A percentile compares a stretch with the other conserved stretches of the same genome.
Evolutionary conservation across 2,888 invertebrate genomes (phyloP).

Genomic region (Stenolophus ochropezus): DNA sequence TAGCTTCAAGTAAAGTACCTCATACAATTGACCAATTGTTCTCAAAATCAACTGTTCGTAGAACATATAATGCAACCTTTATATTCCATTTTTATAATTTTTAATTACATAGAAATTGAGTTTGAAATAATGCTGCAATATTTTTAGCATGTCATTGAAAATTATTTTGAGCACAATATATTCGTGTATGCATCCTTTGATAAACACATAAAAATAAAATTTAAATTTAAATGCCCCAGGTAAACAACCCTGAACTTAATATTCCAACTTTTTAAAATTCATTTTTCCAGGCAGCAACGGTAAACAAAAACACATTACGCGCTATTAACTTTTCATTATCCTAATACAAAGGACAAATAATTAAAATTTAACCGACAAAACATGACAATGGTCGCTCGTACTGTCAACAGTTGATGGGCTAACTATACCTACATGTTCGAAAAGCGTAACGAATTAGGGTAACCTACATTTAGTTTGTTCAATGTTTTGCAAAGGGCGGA

Average conservation of each 20-base stretch:
- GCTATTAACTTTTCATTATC: constrained; percentile 47
- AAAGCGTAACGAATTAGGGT: constrained; percentile 20
- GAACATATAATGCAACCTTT: no score
- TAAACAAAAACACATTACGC: constrained; percentile 45
- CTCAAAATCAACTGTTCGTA: no score
- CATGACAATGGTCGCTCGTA: neutral
- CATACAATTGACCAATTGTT: no score
- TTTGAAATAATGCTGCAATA: no score
- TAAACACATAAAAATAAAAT: neutral
- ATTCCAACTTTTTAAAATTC: constrained; percentile 14
- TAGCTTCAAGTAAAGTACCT: no score
- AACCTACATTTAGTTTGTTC: neutral
- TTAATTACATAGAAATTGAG: no score
- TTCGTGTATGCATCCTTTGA: neutral
- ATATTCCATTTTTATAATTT: no score
- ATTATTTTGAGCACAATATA: neutral
- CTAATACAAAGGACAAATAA: constrained; percentile 27
- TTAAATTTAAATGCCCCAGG: neutral
- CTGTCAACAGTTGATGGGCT: neutral
- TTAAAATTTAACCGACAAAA: constrained; percentile 34
- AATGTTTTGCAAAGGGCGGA: neutral
- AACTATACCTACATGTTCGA: constrained; percentile 44
- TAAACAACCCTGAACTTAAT: neutral
- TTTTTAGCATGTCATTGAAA: no score
- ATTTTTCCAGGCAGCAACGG: constrained; percentile 13